Base-by-base conservation (phyloP, 2,797 vertebrate genomes). In the Gallinago stenura region DNA sequence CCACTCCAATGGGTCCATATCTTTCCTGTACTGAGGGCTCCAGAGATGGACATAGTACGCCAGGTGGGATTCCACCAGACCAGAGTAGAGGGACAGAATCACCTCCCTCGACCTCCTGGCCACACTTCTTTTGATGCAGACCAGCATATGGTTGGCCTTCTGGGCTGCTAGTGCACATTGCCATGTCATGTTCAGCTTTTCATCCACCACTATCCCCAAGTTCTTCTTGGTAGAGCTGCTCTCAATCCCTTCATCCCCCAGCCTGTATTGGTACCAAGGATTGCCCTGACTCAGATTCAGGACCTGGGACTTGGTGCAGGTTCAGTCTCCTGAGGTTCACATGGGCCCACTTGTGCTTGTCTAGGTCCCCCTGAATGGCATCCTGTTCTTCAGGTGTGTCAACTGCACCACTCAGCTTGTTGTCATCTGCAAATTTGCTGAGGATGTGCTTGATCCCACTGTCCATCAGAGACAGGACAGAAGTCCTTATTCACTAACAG, bases 401-500 rank as follows among this genome's bases (percentile, higher is more conserved):
- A 51, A 22, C 17, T 0, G 1, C 21, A 54, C 26, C 28, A 54
- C 21, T 64, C 58, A 37, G n/a, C 54, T 64, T 43, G 45, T 22
- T 51, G 37, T 26, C 20, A 30, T 20, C 43, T 65, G 15, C 28
- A 68, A 15, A 46, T 5, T 22, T 61, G n/a, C 46, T 69, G n/a
- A 22, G 46, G 2, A 13, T 33, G 20, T 2, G 0, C 61, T 61
- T 0, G 0, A 41, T 46, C 39, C 30, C 25, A 28, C 21, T 50
- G 28, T n/a, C 22, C 69, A 31, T 15, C 16, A 61, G 41, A 46
- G 54, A 37, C 16, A 46, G 48, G 31, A 41, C 6, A 30, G 30
- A 83, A 89, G 31, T 43, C 17, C 26, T 82, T 57, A 37, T 48
- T 68, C 17, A 39, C 10, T 46, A 68, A 16, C 18, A 43, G 35